phyloP scores from a whole-genome alignment of 2,888 invertebrate species.

The Rhamphomyia laevipes region DNA sequence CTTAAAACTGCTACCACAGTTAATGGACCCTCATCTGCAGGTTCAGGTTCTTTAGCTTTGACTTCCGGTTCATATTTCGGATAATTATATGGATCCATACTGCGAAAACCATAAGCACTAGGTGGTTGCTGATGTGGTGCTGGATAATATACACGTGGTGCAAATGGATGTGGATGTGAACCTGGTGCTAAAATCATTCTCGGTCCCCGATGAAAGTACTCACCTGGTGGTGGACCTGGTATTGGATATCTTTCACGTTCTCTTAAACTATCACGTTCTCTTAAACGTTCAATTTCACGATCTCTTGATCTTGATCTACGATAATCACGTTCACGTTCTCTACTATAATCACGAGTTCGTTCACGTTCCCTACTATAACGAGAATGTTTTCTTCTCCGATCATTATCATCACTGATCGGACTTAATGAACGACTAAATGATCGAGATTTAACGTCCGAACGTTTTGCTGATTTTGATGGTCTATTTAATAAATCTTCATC shows the following conservation, averaged over 20 bases:
- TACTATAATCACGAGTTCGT: constrained; percentile 8
- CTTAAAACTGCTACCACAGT: constrained; percentile 57
- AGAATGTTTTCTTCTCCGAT: constrained; percentile 9
- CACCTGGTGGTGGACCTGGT: constrained; percentile 12
- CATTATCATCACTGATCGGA: constrained; percentile 15
- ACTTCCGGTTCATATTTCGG: constrained; percentile 30
- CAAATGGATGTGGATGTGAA: not conserved
- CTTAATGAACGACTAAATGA: constrained; percentile 12
- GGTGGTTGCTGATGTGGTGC: constrained; percentile 4
- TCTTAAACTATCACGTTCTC: constrained; percentile 7
- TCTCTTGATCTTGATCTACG: constrained; percentile 13
- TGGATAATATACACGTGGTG: constrained; percentile 7
- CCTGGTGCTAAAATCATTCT: not conserved
- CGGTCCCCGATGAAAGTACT: not conserved
- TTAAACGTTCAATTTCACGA: constrained; percentile 10
- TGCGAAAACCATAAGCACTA: constrained; percentile 23
- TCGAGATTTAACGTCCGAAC: constrained; percentile 14
- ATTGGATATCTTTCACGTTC: not conserved
- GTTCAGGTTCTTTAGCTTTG: constrained; percentile 30
- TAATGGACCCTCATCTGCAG: constrained; percentile 40
- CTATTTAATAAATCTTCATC: constrained; percentile 22
- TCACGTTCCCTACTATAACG: constrained; percentile 12
- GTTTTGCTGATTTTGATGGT: constrained; percentile 9
- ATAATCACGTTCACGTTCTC: constrained; percentile 12
- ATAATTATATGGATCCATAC: constrained; percentile 29